Evolutionary conservation across 37 sponge, comb jelly and placozoan genomes (phyloP).

Genomic region (Chondrosia reniformis): DNA sequence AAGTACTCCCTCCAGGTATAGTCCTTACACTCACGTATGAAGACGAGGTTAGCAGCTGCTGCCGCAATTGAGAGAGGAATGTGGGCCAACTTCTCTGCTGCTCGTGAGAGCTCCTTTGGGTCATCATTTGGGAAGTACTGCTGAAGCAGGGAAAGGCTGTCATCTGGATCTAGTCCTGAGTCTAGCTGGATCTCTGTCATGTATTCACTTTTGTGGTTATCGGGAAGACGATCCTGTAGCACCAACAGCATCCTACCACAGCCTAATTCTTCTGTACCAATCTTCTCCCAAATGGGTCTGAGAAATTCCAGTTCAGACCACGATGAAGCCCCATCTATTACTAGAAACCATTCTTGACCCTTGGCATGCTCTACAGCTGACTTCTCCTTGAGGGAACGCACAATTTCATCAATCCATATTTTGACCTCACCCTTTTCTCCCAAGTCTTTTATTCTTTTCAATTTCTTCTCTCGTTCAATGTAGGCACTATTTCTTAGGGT

Average conservation of each 20-base stretch:
- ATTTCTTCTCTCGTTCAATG: too few species aligned
- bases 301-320: not conserved
- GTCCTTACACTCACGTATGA: not conserved
- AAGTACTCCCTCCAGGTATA: not conserved
- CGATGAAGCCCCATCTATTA: constrained; percentile 18
- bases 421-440: too few species aligned
- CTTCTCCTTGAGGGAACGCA: not conserved
- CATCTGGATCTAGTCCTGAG: not conserved
- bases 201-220: too few species aligned
- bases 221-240: not conserved
- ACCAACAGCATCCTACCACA: not conserved
- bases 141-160: not conserved
- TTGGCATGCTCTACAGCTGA: not conserved
- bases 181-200: not conserved
- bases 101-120: not conserved
- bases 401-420: not conserved
- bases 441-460: too few species aligned
- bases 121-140: not conserved
- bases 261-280: not conserved
- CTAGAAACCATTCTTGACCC: constrained; percentile 8
- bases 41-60: not conserved
- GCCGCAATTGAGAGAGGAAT: constrained; percentile 5
- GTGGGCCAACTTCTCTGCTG: constrained; percentile 2
- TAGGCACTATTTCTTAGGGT: not conserved
- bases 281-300: not conserved